A percentile compares a stretch with the other conserved stretches of the same genome.
These are phyloP conservation scores for Sebastes nivosus DNA, from an alignment of 2,797 vertebrate genomes.

Conservation along the genomic window DNA sequence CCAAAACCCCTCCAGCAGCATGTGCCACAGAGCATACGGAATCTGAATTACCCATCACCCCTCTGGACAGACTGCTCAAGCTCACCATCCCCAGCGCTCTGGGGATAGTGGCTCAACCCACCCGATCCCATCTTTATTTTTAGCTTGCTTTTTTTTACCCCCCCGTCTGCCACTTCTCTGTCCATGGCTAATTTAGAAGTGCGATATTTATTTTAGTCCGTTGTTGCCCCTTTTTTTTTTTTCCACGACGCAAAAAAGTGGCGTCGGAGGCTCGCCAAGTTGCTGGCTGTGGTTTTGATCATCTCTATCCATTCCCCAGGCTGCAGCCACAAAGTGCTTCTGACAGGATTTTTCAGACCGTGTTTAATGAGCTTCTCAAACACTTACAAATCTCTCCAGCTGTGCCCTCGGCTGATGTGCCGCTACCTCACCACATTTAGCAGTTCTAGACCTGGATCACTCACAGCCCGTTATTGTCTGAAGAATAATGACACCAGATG, in stretches of 20 bases:
- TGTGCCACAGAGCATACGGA: constrained; percentile 80
- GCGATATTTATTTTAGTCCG: constrained; percentile 36
- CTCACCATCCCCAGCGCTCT: constrained; percentile 55
- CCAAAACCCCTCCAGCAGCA: constrained; percentile 70
- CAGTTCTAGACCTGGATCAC: constrained; percentile 10
- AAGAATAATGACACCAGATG: constrained; percentile 27
- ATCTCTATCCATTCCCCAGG: constrained; percentile 36
- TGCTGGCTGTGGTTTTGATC: constrained; percentile 52
- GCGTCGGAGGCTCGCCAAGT: constrained; percentile 13
- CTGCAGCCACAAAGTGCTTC: constrained; percentile 44
- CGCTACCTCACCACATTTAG: constrained; percentile 8
- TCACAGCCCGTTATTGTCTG: constrained; percentile 9
- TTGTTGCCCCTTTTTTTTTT: neutral
- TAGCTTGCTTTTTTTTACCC: constrained; percentile 42
- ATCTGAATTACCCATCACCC: constrained; percentile 76
- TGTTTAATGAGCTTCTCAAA: constrained; percentile 67
- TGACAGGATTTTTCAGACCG: constrained; percentile 44
- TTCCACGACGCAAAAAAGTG: neutral
- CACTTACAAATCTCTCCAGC: constrained; percentile 55
- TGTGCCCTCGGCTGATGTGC: constrained; percentile 27
- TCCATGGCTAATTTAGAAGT: constrained; percentile 53
- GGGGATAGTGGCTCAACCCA: constrained; percentile 60
- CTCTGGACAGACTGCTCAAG: constrained; percentile 66
- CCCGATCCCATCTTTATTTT: constrained; percentile 68
- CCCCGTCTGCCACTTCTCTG: constrained; percentile 31